These are phyloP conservation scores for Oxyura jamaicensis DNA, from an alignment of 2,113 vertebrate species.

Conservation along the genomic window DNA sequence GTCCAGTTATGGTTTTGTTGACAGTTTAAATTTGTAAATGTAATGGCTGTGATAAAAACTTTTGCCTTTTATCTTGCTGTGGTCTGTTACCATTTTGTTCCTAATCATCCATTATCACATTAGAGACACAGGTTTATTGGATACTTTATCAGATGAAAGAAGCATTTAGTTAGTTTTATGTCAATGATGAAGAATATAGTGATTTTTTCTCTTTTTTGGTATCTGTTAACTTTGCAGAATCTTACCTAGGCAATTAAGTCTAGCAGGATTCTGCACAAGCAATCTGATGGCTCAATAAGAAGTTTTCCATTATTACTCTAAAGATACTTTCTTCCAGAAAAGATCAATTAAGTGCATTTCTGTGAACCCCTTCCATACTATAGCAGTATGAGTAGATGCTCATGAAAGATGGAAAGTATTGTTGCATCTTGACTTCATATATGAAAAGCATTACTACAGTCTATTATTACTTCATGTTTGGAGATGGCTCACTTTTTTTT, in stretches of 20 bases:
- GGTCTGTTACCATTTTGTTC: neutral
- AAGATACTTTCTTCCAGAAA: neutral
- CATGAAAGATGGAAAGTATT: neutral
- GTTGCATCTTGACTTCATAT: neutral
- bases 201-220: neutral
- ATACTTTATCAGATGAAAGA: neutral
- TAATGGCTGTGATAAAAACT: neutral
- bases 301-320: neutral
- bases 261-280: neutral
- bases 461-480: neutral
- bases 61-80: neutral
- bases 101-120: neutral
- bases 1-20: neutral
- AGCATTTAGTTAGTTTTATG: neutral
- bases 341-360: slow-evolving; percentile 9
- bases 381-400: neutral
- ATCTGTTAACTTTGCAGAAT: neutral
- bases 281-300: neutral
- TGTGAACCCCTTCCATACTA: neutral
- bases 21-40: neutral
- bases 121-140: neutral
- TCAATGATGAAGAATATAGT: neutral
- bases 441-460: neutral
- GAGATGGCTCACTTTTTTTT: slow-evolving; percentile 15
- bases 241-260: neutral